Evolutionary conservation across 30 jellyfish, hydroid and myxozoan genomes (phyloP), one percentile per base, ranked within the genome.

Genomic region (Aurelia sp.): DNA sequence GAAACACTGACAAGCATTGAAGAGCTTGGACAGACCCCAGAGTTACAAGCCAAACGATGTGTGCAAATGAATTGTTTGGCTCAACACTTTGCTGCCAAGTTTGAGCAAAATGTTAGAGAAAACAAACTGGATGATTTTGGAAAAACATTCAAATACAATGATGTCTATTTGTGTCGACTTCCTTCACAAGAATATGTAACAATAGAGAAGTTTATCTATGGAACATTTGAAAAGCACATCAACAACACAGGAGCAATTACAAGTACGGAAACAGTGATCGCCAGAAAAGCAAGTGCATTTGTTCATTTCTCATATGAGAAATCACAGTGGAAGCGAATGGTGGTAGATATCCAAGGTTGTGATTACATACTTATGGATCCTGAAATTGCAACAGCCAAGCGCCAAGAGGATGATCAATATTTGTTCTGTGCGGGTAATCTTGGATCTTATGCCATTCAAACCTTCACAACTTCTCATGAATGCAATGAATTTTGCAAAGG

Each of bases 341-440:
- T 77, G 21, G 17, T 77, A 35, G 88, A 77, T 60, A 77, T 53
- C 81, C 88, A 77, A 77, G 88, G 88, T 18, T 55, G 78, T 35
- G 88, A 81, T 27, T 77, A 55, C 69, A 58, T 9, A 20, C 78
- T 77, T 31, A 52, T 57, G 65, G 88, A 77, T 47, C 88, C 88
- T 55, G 88, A 77, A 77, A 60, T 77, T 13, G 78, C 88, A 18
- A 55, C 88, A 62, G 31, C 63, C 17, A 57, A 74, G 47, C 24
- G 22, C n/a, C 71, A 48, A 74, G 85, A 74, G 53, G 51, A 74
- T 74, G 74, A 74, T 51, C 52, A 57, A 21, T 74, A 48, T 15
- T 48, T 48, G 51, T 74, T 74, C 51, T 48, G 72, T 74, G 72
- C 72, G 10, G 85, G 85, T 21, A 74, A 74, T 40, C 72, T 74